These are phyloP conservation scores for Branchipolynoe longqiensis DNA, from an alignment of 2,888 invertebrate genomes.

Conservation along the genomic window DNA sequence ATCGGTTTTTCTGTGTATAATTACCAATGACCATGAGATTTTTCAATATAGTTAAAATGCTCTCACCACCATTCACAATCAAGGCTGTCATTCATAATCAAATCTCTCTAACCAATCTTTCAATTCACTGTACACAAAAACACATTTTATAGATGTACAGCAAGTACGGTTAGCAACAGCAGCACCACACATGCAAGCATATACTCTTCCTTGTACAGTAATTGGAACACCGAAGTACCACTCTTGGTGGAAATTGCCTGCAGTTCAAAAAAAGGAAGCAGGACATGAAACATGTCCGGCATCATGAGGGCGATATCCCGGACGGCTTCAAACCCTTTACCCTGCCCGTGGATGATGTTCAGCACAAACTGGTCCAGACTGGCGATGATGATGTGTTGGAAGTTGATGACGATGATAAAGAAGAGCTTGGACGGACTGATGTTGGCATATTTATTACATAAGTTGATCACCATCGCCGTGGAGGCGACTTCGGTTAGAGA, in stretches of 20 bases:
- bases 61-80: no score
- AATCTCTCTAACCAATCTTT: no score
- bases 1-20: no score
- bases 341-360: conserved; percentile 75
- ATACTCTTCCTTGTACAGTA: conserved; percentile 81
- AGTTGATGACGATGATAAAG: conserved; percentile 75
- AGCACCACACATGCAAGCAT: conserved; percentile 77
- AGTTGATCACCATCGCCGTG: conserved; percentile 76
- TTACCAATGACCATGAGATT: no score
- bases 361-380: conserved; percentile 79
- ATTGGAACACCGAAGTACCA: conserved; percentile 73
- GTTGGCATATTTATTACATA: conserved; percentile 73
- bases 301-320: conserved; percentile 79
- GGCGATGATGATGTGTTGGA: conserved; percentile 78
- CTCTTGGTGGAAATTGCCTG: conserved; percentile 74
- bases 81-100: no score
- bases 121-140: no score
- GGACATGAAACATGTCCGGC: conserved; percentile 81
- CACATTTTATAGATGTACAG: conserved; percentile 64
- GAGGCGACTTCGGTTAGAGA: conserved; percentile 78
- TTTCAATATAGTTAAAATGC: no score
- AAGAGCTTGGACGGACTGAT: conserved; percentile 78
- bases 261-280: conserved; percentile 83
- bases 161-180: conserved; percentile 68
- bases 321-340: conserved; percentile 75